Evolutionary conservation across 1,140 invertebrate species (phyloP).

Genomic region (Drosophila serrata): DNA sequence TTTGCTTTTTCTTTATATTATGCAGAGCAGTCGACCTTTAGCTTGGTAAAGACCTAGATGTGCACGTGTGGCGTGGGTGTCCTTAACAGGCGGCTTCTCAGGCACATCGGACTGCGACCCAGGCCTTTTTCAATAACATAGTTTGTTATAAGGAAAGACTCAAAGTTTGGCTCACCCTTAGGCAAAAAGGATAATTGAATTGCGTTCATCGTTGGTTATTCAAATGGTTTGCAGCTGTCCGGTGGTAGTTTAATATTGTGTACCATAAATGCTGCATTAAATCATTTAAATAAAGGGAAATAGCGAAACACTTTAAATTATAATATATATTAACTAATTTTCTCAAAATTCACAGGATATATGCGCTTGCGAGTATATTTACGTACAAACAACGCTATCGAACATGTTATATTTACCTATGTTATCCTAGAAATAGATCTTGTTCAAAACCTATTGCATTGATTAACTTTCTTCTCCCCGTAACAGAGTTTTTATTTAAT

Average conservation of each 20-base stretch:
- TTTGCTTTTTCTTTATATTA: slow-evolving; percentile 50
- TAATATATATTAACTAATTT: background rate
- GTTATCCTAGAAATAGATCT: no score
- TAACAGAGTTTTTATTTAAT: no score
- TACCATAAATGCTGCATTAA: background rate
- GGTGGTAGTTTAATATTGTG: slow-evolving; percentile 3
- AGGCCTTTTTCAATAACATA: slow-evolving; percentile 56
- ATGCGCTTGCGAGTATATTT: no score
- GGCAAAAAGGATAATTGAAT: slow-evolving; percentile 71
- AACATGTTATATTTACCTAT: no score
- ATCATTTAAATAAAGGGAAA: slow-evolving; percentile 50
- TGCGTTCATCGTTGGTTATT: slow-evolving; percentile 54
- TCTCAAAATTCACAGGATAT: no score
- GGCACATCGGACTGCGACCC: slow-evolving; percentile 49
- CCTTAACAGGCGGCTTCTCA: slow-evolving; percentile 21
- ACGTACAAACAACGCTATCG: no score
- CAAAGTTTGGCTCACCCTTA: slow-evolving; percentile 2
- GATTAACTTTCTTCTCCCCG: no score
- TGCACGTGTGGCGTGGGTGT: slow-evolving; percentile 37
- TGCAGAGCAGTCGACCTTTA: slow-evolving; percentile 67
- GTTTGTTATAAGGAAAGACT: slow-evolving; percentile 12
- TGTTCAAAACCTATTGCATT: no score
- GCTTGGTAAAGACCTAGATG: slow-evolving; percentile 39
- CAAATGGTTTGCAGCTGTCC: slow-evolving; percentile 65
- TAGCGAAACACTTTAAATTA: background rate